These are phyloP conservation scores for Gambusia holbrooki DNA, from an alignment of 2,113 vertebrate species.

Conservation along the genomic window DNA sequence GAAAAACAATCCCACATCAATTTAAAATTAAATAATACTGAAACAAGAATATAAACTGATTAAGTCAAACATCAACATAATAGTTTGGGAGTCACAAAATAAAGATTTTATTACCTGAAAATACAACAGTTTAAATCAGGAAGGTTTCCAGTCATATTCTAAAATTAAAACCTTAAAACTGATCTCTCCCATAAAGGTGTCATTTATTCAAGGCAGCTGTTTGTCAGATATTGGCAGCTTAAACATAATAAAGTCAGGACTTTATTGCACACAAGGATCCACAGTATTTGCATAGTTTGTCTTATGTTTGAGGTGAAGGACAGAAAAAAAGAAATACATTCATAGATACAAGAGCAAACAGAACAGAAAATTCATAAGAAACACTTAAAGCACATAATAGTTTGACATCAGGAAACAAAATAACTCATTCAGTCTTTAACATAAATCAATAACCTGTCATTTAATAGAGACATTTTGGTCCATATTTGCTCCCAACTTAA, in stretches of 20 bases:
- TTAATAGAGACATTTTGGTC: background rate
- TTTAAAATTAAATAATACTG: background rate
- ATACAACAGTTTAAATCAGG: background rate
- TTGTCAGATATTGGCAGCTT: no score
- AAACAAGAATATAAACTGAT: background rate
- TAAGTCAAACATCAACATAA: background rate
- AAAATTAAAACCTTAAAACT: background rate
- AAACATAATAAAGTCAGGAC: background rate
- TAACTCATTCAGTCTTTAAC: background rate
- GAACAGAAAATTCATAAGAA: background rate
- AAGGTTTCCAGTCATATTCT: background rate
- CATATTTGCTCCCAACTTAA: background rate
- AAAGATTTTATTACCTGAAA: background rate
- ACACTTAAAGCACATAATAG: background rate
- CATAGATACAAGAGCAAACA: background rate
- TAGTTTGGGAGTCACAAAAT: background rate
- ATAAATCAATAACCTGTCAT: no score
- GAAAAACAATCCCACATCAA: background rate
- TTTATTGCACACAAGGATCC: conserved; percentile 16
- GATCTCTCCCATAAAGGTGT: background rate
- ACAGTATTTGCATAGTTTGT: conserved; percentile 23
- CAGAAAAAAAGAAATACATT: conserved; percentile 13
- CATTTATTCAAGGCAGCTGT: background rate
- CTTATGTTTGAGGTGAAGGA: conserved; percentile 6
- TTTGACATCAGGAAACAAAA: background rate